A percentile compares a stretch with the other conserved stretches of the same genome.
phyloP scores from a whole-genome alignment of 2,797 vertebrate genomes.

The Aulostomus chinensis region DNA sequence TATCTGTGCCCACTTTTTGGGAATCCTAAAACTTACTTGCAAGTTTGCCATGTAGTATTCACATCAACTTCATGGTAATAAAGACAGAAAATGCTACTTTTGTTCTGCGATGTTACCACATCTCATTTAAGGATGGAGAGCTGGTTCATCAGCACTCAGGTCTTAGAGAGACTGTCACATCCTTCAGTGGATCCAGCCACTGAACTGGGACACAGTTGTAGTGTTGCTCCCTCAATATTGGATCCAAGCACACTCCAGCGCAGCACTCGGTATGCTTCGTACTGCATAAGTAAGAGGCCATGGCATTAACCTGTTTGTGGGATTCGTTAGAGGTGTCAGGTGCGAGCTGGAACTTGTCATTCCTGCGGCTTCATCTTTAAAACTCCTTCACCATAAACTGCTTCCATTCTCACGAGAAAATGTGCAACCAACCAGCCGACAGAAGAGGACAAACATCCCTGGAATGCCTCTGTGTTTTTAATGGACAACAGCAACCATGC shows the following conservation, averaged over 20 bases:
- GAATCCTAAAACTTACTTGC: no score
- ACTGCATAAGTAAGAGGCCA: constrained; percentile 22
- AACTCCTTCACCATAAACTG: constrained; percentile 51
- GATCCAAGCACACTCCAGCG: constrained; percentile 7
- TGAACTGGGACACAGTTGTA: constrained; percentile 15
- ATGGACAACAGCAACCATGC: constrained; percentile 30
- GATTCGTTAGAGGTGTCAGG: constrained; percentile 45
- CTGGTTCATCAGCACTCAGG: no score
- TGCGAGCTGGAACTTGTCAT: constrained; percentile 66
- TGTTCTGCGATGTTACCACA: no score
- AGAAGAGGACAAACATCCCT: constrained; percentile 10
- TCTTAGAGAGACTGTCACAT: no score
- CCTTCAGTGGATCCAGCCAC: constrained; percentile 5
- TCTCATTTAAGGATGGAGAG: no score
- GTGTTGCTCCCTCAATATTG: constrained; percentile 1
- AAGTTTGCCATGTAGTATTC: no score
- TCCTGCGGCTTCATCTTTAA: constrained; percentile 64
- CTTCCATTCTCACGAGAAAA: constrained; percentile 40
- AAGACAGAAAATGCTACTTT: no score
- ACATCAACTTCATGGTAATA: constrained; percentile 4
- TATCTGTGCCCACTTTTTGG: no score
- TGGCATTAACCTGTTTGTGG: constrained; percentile 12
- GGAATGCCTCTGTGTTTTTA: constrained; percentile 16
- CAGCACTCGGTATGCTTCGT: background rate
- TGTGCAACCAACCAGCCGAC: constrained; percentile 25